These are phyloP conservation scores for Tylochromis polylepis DNA, from an alignment of 2,113 vertebrate genomes.

Conservation along the genomic window DNA sequence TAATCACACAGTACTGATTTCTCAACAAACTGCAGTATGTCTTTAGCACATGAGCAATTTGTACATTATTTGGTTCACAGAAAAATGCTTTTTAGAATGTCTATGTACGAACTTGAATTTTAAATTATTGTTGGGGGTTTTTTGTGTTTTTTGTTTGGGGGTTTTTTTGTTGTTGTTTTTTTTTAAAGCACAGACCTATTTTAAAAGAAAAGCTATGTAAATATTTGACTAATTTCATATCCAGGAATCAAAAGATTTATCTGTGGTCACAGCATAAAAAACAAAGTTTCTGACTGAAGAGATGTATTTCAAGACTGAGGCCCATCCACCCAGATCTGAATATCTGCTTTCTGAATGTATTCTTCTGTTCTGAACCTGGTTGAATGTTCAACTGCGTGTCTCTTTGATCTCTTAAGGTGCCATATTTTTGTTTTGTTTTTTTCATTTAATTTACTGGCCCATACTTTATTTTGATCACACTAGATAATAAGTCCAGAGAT, in stretches of 20 bases:
- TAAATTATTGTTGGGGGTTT: slow-evolving; percentile 71
- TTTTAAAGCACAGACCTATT: slow-evolving; percentile 74
- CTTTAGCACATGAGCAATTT: slow-evolving; percentile 67
- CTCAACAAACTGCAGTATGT: slow-evolving; percentile 66
- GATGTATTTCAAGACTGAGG: slow-evolving; percentile 39
- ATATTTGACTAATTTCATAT: slow-evolving; percentile 72
- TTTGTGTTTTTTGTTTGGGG: neutral
- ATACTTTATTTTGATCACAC: slow-evolving; percentile 1
- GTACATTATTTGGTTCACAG: slow-evolving; percentile 62
- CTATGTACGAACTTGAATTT: slow-evolving; percentile 80
- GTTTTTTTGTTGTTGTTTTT: neutral
- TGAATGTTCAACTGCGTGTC: slow-evolving; percentile 37
- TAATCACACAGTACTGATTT: slow-evolving; percentile 52
- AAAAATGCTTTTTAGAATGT: slow-evolving; percentile 67
- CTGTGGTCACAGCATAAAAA: slow-evolving; percentile 43
- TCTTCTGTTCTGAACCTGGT: slow-evolving; percentile 35
- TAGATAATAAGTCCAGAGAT: slow-evolving; percentile 5
- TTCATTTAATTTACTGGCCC: slow-evolving; percentile 9
- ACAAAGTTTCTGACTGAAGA: slow-evolving; percentile 43
- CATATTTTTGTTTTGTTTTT: slow-evolving; percentile 21
- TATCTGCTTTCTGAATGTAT: slow-evolving; percentile 69
- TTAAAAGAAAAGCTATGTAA: slow-evolving; percentile 65
- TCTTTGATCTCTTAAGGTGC: slow-evolving; percentile 37
- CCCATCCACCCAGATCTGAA: slow-evolving; percentile 54
- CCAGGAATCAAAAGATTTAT: slow-evolving; percentile 50